phyloP scores from a whole-genome alignment of 1,140 invertebrate genomes.

The Cecropterus lyciades region DNA sequence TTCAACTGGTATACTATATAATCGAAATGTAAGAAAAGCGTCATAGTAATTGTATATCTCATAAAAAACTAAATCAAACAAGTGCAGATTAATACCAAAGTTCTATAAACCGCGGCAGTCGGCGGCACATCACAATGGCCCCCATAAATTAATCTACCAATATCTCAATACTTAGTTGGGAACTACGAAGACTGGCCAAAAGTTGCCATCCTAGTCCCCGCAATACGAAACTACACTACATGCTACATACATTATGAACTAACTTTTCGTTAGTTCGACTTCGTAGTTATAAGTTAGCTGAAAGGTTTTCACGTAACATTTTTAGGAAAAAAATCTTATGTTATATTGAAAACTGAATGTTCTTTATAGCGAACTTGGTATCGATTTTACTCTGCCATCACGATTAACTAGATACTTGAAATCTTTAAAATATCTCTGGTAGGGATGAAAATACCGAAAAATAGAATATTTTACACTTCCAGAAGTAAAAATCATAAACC shows the following conservation, averaged over 20 bases:
- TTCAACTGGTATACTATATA: too few relatives aligned
- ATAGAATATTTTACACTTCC: too few relatives aligned
- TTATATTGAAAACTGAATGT: too few relatives aligned
- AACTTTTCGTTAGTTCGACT: background rate
- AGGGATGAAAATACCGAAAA: too few relatives aligned
- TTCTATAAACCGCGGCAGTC: constrained; percentile 11
- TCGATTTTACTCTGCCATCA: too few relatives aligned
- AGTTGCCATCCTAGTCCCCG: constrained; percentile 15
- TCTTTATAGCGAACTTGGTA: too few relatives aligned
- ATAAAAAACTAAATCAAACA: background rate
- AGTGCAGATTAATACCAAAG: constrained; percentile 1
- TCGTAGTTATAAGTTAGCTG: background rate
- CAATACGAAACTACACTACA: constrained; percentile 10
- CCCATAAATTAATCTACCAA: constrained; percentile 43
- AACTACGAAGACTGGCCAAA: constrained; percentile 15
- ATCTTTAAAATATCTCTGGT: too few relatives aligned
- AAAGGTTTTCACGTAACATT: background rate
- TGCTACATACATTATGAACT: background rate
- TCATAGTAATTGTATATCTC: too few relatives aligned
- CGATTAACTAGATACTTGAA: too few relatives aligned
- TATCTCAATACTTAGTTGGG: constrained; percentile 37
- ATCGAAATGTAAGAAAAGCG: too few relatives aligned
- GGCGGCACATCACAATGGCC: constrained; percentile 21
- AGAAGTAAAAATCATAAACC: too few relatives aligned
- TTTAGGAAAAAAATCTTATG: too few relatives aligned